Conservation (phyloP, 2,888 invertebrate genomes). For the Nomada lathburiana region DNA sequence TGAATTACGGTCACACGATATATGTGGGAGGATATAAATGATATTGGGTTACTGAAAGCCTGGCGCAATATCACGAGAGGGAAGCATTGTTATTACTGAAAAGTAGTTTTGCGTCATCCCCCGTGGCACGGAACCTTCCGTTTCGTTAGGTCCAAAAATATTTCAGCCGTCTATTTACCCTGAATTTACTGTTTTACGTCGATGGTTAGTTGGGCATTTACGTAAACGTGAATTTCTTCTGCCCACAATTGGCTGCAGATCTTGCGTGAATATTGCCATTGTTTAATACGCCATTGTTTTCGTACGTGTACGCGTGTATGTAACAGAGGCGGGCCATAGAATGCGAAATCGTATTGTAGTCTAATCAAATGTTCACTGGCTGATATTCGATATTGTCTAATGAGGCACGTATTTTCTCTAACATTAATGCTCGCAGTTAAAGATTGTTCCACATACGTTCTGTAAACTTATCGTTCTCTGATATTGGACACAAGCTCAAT, state of each 20-base stretch:
- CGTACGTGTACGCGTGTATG: background rate
- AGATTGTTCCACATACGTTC: background rate
- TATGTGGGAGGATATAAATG: background rate
- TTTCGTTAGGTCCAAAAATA: constrained; percentile 38
- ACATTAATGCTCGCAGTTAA: background rate
- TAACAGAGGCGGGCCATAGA: background rate
- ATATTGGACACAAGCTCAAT: background rate
- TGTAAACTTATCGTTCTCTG: background rate
- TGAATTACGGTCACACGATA: background rate
- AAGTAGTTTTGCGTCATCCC: constrained; percentile 21
- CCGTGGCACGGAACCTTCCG: constrained; percentile 27
- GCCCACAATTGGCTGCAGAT: background rate
- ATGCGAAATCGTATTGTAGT: constrained; percentile 19
- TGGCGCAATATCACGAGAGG: background rate
- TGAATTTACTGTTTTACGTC: constrained; percentile 48
- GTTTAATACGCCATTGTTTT: constrained; percentile 44
- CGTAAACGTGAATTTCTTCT: constrained; percentile 33
- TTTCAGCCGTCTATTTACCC: constrained; percentile 44
- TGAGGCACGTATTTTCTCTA: background rate
- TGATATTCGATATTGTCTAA: constrained; percentile 24
- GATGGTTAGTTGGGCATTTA: constrained; percentile 31
- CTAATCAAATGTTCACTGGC: constrained; percentile 20
- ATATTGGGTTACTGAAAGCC: background rate
- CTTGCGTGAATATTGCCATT: constrained; percentile 43
- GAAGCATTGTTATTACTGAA: constrained; percentile 30